Evolutionary conservation across 1,140 invertebrate genomes (phyloP), one percentile per base, ranked within the genome.

Genomic region (Musca vetustissima): DNA sequence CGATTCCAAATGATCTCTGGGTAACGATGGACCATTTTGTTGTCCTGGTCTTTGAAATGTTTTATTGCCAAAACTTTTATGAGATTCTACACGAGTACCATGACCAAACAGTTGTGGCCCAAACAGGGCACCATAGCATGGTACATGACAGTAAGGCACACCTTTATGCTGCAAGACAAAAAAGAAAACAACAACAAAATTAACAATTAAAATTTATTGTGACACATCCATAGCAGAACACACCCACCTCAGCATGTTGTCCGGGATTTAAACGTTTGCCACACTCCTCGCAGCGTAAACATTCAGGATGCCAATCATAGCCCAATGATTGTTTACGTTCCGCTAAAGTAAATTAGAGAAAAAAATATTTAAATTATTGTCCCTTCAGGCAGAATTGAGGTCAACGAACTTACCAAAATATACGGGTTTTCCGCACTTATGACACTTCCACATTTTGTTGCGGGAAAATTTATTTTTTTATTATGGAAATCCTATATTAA

Each of bases 271-370:
- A 84, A n/a, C 93, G 87, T 83, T 96, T 96, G 7, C 91, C 92
- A 84, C 94, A 97, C 84, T 96, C 94, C 77, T 92, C 91, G 83
- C 94, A 97, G 68, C 90, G 86, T 71, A 97, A 86, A 85, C 94
- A 96, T 80, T 93, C 91, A 55, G 93, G 91, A 87, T 96, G 94
- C 94, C 94, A 97, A 79, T 96, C 94, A 79, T 95, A 95, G 21
- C 94, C 94, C 53, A 96, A 81, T 4, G 94, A 96, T 77, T 94
- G 92, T 83, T 94, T 94, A 74, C 94, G 88, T 86, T 96, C 94
- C 77, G 94, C 94, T 96, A 19, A 55, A 65, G 3, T 64, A 47
- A 22, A 53, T 32, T 14, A 7, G 14, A 49, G n/a, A 2, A 53
- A 28, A 4, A 19, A 36, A 17, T 28, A 68, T 25, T 25, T 15